phyloP scores from a whole-genome alignment of 2,888 invertebrate species.

The Megaustenia siamemsis region DNA sequence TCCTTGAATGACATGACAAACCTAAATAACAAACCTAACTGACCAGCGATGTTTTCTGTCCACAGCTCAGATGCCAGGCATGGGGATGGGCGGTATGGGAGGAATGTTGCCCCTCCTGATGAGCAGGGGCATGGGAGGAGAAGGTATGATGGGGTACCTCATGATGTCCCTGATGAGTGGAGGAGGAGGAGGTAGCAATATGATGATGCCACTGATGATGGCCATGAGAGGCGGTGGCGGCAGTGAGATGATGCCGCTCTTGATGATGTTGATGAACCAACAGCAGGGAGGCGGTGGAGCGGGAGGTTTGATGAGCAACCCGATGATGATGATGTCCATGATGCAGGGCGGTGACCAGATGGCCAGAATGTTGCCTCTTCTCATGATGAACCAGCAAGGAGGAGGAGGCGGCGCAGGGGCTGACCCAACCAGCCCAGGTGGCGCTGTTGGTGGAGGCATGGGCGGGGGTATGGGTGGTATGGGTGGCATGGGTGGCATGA shows the following conservation, averaged over 20 bases:
- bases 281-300: conserved; percentile 4
- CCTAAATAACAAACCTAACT: too few species aligned
- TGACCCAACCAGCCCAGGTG: not conserved
- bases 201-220: conserved; percentile 25
- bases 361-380: not conserved
- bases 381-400: conserved; percentile 8
- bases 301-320: conserved; percentile 28
- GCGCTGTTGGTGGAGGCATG: not conserved
- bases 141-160: not conserved
- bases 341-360: conserved; percentile 30
- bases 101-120: conserved; percentile 23
- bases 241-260: not conserved
- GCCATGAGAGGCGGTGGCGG: conserved; percentile 4
- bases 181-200: not conserved
- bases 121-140: conserved; percentile 18
- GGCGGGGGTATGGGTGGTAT: too few species aligned
- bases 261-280: conserved; percentile 10
- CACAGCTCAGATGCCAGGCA: conserved; percentile 12
- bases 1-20: too few species aligned
- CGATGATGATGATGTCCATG: conserved; percentile 37
- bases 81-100: conserved; percentile 14
- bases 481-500: conserved; percentile 17
- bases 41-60: conserved; percentile 31
- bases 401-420: not conserved
- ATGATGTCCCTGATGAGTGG: conserved; percentile 23